Percentiles rank a stretch among this genome's conserved stretches.
Evolutionary conservation across 2,797 vertebrate species (phyloP).

Genomic region (Chrysocyon brachyurus): DNA sequence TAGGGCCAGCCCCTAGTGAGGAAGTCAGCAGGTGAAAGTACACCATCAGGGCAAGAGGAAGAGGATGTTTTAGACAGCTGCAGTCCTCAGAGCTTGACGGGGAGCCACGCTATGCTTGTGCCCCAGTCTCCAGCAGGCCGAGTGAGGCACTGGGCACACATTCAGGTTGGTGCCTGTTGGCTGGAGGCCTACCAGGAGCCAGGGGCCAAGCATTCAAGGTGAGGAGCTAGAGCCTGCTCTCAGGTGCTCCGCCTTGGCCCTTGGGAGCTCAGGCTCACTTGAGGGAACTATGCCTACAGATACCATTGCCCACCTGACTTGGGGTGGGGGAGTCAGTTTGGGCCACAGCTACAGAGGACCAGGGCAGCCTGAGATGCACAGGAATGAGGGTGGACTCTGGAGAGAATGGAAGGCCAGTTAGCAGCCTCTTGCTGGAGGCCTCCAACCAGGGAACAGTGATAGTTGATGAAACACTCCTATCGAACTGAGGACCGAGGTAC

Average conservation of each 20-base stretch:
- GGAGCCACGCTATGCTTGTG: not conserved
- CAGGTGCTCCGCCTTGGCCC: not conserved
- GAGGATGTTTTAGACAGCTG: not conserved
- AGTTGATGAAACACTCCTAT: not conserved
- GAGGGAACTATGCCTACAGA: not conserved
- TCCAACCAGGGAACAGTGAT: not conserved
- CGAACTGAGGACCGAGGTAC: not conserved
- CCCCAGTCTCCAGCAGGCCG: not conserved
- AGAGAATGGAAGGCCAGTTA: not conserved
- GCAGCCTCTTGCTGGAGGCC: not conserved
- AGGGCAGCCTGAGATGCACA: not conserved
- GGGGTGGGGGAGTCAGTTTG: not conserved
- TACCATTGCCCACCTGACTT: not conserved
- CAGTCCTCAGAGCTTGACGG: not conserved
- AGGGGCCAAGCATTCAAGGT: not conserved
- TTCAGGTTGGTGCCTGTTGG: not conserved
- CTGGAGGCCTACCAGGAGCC: not conserved
- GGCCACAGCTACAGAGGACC: not conserved
- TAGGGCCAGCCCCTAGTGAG: not conserved
- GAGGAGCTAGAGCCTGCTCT: not conserved
- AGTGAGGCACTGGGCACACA: not conserved
- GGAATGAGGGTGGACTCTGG: not conserved
- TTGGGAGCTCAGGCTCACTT: not conserved
- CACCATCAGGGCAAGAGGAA: not conserved
- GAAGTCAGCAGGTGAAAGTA: not conserved